These are phyloP conservation scores for Chesias legatella DNA, from an alignment of 2,888 invertebrate species.

Conservation along the genomic window DNA sequence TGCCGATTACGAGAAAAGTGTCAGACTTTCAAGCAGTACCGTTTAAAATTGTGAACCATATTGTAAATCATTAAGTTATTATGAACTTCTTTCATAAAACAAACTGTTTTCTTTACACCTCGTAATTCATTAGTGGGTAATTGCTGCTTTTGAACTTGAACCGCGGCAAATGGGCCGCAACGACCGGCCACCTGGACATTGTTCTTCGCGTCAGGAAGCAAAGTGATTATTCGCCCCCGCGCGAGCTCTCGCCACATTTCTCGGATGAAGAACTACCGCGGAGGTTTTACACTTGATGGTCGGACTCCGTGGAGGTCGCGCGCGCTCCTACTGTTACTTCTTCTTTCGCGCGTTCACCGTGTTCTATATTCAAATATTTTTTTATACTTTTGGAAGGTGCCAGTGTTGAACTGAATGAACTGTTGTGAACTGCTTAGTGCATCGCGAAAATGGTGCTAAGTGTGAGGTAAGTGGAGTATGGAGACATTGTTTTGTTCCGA, in stretches of 20 bases:
- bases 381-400: conserved; percentile 13
- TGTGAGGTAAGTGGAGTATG: conserved; percentile 63
- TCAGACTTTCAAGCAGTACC: no score
- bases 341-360: conserved; percentile 21
- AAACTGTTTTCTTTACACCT: conserved; percentile 25
- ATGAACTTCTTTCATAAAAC: conserved; percentile 13
- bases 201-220: conserved; percentile 44
- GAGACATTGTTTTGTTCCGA: conserved; percentile 24
- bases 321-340: conserved; percentile 18
- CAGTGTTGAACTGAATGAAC: conserved; percentile 39
- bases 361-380: conserved; percentile 8
- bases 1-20: no score
- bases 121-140: conserved; percentile 33
- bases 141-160: conserved; percentile 42
- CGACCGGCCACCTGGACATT: conserved; percentile 50
- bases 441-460: conserved; percentile 64
- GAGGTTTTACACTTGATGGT: conserved; percentile 59
- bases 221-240: conserved; percentile 49
- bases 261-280: conserved; percentile 57
- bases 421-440: conserved; percentile 34
- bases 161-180: conserved; percentile 48
- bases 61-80: conserved; percentile 17
- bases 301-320: conserved; percentile 43
- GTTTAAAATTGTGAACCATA: not conserved
- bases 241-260: conserved; percentile 44